Conservation (phyloP, 2,113 vertebrate genomes). For the Oreochromis aureus region DNA sequence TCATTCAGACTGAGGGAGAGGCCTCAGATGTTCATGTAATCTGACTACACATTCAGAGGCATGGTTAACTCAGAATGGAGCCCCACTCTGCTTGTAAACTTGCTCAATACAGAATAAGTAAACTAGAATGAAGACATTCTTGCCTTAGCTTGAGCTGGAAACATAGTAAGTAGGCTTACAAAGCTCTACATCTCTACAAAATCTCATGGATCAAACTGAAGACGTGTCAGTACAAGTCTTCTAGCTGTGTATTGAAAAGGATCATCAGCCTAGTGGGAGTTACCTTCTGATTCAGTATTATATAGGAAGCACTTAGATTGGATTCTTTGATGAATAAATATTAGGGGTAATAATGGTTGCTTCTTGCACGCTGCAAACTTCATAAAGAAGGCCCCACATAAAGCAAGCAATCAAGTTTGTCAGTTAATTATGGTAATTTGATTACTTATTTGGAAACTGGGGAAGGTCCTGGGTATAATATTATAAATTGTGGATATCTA, state of each 20-base stretch:
- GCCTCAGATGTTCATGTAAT: slow-evolving; percentile 46
- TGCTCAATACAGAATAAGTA: background rate
- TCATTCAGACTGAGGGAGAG: slow-evolving; percentile 28
- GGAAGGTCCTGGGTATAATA: background rate
- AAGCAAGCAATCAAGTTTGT: background rate
- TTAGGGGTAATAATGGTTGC: background rate
- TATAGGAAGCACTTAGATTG: background rate
- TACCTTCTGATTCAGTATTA: background rate
- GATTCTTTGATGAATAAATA: background rate
- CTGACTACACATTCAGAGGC: slow-evolving; percentile 51
- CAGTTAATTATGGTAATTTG: background rate
- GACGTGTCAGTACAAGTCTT: background rate
- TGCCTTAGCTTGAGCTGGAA: background rate
- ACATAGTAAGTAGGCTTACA: background rate
- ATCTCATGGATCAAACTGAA: background rate
- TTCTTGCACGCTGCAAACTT: background rate
- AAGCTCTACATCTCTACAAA: background rate
- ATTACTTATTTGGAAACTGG: background rate
- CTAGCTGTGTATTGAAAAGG: background rate
- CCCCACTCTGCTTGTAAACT: background rate
- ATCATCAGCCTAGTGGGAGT: background rate
- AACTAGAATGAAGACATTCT: background rate
- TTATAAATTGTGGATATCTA: background rate
- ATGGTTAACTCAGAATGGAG: slow-evolving; percentile 24
- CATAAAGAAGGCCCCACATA: background rate